Evolutionary conservation across 2,113 vertebrate species (phyloP).

Genomic region (Podarcis cretensis): DNA sequence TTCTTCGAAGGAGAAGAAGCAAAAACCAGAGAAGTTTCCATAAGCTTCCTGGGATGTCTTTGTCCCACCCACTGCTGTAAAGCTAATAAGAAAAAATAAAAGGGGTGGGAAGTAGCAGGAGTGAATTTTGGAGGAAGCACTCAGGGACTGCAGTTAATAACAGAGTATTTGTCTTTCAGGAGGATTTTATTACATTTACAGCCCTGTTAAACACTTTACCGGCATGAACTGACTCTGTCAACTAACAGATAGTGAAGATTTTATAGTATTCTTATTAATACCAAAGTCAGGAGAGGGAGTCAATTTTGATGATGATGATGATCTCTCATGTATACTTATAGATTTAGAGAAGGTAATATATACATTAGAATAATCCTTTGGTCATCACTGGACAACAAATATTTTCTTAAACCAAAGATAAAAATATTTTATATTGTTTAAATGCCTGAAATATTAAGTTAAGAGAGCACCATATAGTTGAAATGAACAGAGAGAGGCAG

Average conservation of each 20-base stretch:
- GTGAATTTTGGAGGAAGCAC: background rate
- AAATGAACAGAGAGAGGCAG: background rate
- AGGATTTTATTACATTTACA: background rate
- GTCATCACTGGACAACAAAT: background rate
- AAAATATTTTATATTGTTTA: background rate
- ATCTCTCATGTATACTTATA: background rate
- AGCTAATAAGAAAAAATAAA: background rate
- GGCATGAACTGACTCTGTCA: background rate
- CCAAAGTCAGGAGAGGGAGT: background rate
- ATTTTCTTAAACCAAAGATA: background rate
- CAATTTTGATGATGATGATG: background rate
- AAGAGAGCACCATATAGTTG: background rate
- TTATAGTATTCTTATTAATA: background rate
- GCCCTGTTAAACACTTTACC: background rate
- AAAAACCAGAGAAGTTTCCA: background rate
- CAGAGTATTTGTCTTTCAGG: background rate
- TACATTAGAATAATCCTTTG: background rate
- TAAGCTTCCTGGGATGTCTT: background rate
- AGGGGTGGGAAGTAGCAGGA: background rate
- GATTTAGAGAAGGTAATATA: background rate
- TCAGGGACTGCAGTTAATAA: slow-evolving; percentile 2
- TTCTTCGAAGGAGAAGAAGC: too few species aligned
- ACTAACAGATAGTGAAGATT: background rate
- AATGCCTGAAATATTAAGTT: background rate
- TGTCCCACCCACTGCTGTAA: background rate